Evolutionary conservation across 2,797 vertebrate genomes (phyloP).

Genomic region (Acropternis orthonyx): DNA sequence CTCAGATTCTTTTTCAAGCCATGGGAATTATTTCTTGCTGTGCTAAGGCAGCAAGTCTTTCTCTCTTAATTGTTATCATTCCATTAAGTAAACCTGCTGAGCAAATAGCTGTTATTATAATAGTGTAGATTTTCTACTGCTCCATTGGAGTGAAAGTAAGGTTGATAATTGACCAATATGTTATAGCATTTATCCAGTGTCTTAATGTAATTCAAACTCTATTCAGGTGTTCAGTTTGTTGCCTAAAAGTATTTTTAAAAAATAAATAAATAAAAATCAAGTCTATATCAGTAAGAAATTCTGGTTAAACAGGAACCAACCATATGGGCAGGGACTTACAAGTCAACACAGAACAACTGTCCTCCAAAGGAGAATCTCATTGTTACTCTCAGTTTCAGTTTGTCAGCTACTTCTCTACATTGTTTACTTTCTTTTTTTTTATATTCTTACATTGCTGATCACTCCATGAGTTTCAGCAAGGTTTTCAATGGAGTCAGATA

Average conservation of each 20-base stretch:
- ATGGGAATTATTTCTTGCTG: slow-evolving; percentile 47
- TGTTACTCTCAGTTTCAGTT: neutral
- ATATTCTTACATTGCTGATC: neutral
- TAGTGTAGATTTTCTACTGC: neutral
- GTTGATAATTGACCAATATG: neutral
- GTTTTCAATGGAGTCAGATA: neutral
- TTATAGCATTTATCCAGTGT: neutral
- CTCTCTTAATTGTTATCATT: slow-evolving; percentile 44
- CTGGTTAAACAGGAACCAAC: neutral
- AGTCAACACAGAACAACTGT: neutral
- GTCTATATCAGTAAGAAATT: neutral
- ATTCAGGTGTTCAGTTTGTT: neutral
- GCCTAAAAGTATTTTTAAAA: neutral
- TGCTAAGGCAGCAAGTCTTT: slow-evolving; percentile 30
- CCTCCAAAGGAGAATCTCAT: neutral
- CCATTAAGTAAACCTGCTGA: slow-evolving; percentile 26
- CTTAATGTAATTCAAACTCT: neutral
- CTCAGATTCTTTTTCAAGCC: slow-evolving; percentile 22
- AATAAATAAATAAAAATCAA: neutral
- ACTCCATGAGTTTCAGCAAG: neutral
- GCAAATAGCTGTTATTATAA: slow-evolving; percentile 18
- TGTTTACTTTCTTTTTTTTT: neutral
- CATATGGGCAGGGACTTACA: neutral
- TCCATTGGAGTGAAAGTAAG: slow-evolving; percentile 29
- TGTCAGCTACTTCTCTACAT: neutral